These are phyloP conservation scores for Epinephelus lanceolatus DNA, from an alignment of 2,113 vertebrate species.

Conservation along the genomic window DNA sequence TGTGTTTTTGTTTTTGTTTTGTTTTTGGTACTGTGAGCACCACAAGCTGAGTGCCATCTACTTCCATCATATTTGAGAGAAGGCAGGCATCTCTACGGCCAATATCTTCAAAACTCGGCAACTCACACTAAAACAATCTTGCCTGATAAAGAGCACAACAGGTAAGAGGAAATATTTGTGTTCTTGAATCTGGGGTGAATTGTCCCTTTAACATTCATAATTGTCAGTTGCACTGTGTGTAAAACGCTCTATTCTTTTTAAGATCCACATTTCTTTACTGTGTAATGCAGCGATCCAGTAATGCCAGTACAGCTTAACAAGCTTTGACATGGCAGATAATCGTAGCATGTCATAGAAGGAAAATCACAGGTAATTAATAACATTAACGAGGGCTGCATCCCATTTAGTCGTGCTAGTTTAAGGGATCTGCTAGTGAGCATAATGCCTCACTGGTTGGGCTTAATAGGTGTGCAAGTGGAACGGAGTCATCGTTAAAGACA, in stretches of 20 bases:
- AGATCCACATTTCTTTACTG: not conserved
- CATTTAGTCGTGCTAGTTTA: not conserved
- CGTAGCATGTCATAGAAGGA: slow-evolving; percentile 5
- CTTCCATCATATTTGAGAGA: no score
- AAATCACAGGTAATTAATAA: not conserved
- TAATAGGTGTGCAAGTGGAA: not conserved
- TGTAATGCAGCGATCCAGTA: not conserved
- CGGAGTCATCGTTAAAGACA: not conserved
- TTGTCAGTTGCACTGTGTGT: not conserved
- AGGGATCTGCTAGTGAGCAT: not conserved
- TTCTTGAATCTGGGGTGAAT: no score
- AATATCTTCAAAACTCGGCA: no score
- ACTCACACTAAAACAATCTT: no score
- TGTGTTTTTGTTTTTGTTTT: no score
- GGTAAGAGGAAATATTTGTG: no score
- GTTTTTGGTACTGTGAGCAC: no score
- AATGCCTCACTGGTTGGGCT: not conserved
- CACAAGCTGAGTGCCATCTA: no score
- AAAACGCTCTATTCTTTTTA: not conserved
- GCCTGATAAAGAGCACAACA: no score
- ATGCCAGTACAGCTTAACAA: not conserved
- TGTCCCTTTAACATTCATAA: not conserved
- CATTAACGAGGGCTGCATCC: not conserved
- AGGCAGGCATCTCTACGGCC: no score
- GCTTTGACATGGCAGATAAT: slow-evolving; percentile 2